Evolutionary conservation across 1,140 invertebrate genomes (phyloP).

Genomic region (Drosophila tristis): DNA sequence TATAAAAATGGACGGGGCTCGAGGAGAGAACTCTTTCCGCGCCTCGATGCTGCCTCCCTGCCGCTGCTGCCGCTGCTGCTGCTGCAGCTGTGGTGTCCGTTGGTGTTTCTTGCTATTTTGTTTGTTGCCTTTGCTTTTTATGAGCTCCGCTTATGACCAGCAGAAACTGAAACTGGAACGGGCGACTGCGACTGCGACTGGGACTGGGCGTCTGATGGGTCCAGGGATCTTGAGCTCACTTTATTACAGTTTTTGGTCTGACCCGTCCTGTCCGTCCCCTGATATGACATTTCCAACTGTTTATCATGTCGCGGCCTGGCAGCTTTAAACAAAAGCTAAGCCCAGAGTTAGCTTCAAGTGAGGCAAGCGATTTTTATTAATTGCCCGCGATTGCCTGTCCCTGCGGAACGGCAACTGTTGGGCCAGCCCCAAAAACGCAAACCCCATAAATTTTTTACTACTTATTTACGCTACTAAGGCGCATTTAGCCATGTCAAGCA

Average conservation of each 20-base stretch:
- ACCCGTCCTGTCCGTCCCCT: not conserved
- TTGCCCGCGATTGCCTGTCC: slow-evolving; percentile 49
- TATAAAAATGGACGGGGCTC: slow-evolving; percentile 77
- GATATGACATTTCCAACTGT: slow-evolving; percentile 70
- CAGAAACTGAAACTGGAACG: too few species aligned
- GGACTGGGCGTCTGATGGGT: slow-evolving; percentile 7
- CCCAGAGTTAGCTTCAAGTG: slow-evolving; percentile 20
- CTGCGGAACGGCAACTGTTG: slow-evolving; percentile 71
- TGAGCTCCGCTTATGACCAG: slow-evolving; percentile 66
- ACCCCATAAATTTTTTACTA: slow-evolving; percentile 83
- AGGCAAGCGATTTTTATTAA: slow-evolving; percentile 65
- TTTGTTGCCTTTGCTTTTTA: slow-evolving; percentile 68
- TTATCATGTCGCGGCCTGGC: slow-evolving; percentile 56
- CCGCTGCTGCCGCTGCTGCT: not conserved
- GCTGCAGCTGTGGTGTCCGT: slow-evolving; percentile 16
- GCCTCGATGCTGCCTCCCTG: too few species aligned
- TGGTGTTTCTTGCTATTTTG: slow-evolving; percentile 62
- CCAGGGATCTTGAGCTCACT: slow-evolving; percentile 41
- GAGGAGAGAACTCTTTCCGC: slow-evolving; percentile 56
- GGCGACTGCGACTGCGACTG: too few species aligned
- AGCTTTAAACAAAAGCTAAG: slow-evolving; percentile 33
- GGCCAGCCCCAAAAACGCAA: slow-evolving; percentile 47
- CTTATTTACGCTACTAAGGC: slow-evolving; percentile 81
- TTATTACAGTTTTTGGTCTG: slow-evolving; percentile 59
- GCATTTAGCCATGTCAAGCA: slow-evolving; percentile 81